phyloP scores from a whole-genome alignment of 2,888 invertebrate genomes.

The Lepidonotus clava region DNA sequence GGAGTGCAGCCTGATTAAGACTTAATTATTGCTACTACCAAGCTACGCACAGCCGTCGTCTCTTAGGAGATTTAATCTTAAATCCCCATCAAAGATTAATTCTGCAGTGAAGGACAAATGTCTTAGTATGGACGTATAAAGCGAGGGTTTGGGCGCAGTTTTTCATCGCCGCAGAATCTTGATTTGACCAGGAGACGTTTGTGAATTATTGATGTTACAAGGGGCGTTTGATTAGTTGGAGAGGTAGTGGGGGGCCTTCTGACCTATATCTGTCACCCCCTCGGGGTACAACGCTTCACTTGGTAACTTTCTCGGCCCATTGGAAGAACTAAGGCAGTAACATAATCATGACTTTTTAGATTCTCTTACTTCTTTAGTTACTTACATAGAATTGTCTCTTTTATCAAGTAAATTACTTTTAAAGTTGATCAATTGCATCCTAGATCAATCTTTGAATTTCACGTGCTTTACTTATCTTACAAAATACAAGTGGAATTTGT shows the following conservation, averaged over 20 bases:
- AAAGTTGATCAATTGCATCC: no score
- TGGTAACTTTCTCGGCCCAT: no score
- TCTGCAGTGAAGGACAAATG: not conserved
- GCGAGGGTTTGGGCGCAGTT: not conserved
- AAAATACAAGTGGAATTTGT: no score
- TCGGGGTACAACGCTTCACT: no score
- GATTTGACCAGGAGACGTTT: slow-evolving; percentile 16
- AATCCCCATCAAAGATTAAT: not conserved
- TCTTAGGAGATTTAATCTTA: slow-evolving; percentile 12
- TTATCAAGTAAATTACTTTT: no score
- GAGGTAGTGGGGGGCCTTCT: slow-evolving; percentile 42
- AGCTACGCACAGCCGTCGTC: not conserved
- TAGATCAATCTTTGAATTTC: no score
- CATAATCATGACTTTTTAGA: no score
- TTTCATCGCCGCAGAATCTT: slow-evolving; percentile 5
- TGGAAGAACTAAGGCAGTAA: no score
- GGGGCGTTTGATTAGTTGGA: slow-evolving; percentile 23
- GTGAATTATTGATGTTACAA: slow-evolving; percentile 43
- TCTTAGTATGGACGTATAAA: not conserved
- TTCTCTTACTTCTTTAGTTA: no score
- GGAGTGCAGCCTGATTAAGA: not conserved
- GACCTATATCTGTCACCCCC: slow-evolving; percentile 44
- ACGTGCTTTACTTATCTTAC: no score
- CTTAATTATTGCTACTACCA: not conserved
- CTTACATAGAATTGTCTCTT: no score